Base-by-base conservation (phyloP, 2,888 invertebrate genomes). In the Malthinus flaveolus region DNA sequence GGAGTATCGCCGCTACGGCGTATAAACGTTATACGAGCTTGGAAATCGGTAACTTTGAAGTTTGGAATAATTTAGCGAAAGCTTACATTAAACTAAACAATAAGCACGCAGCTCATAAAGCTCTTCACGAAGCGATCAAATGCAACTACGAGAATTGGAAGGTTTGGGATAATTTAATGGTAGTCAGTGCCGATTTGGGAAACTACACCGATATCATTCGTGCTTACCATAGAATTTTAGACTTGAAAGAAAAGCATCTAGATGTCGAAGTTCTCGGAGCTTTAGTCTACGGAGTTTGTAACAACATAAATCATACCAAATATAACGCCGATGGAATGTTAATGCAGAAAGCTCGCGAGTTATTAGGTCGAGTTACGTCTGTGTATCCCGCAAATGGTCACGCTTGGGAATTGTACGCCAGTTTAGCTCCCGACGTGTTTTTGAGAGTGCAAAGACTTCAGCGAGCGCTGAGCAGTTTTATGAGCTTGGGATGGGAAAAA, bases 21-120 rank as follows among this genome's bases (percentile, higher is more conserved):
- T 97, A 97, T 76, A 84, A 93, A 44, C 85, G 89, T 48, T 95
- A 94, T 74, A 93, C 95, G 10, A 86, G 86, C 65, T 80, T 97
- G n/a, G 95, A 97, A 69, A 89, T 89, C 0, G 81, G 89, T 78
- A 91, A 91, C 52, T 97, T 94, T 76, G 97, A 98, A 79, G 95
- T 95, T 0, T 99, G 98, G 99, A 98, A 96, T 78, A 99, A 99
- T 78, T 81, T 99, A 57, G 95, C 96, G 9, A 95, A 97, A 73
- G 93, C 94, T 2, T 94, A 97, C 69, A 88, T 96, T 7, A 90
- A 92, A 71, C 81, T 91, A 51, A 90, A 91, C 0, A 90, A 97
- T 73, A 95, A 94, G 79, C 82, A 84, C 56, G 84, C 92, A 55
- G 97, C 97, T 0, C 91, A 93, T 80, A 84, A 87, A 51, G 89